Percentiles rank a stretch among this genome's conserved stretches.
phyloP scores from a whole-genome alignment of 2,113 vertebrate species.

The Hyperoodon ampullatus region DNA sequence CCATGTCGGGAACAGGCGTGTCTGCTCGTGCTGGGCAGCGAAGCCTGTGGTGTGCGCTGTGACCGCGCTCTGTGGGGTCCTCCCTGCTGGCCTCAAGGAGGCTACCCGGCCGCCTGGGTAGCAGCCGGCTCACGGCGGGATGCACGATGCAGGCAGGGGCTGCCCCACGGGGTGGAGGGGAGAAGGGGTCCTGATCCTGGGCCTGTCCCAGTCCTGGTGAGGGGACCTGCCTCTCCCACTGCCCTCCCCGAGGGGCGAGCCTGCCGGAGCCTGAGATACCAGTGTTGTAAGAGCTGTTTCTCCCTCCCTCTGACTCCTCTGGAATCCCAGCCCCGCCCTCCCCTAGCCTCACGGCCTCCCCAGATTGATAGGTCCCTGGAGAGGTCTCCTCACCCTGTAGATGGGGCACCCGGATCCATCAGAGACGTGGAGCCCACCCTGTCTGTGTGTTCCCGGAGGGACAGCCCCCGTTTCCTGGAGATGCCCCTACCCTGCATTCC shows the following conservation, averaged over 20 bases:
- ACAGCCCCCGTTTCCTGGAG: background rate
- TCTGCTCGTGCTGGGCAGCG: background rate
- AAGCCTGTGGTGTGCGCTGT: fast-evolving
- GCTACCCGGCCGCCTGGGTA: background rate
- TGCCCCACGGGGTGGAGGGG: fast-evolving
- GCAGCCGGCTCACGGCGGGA: background rate
- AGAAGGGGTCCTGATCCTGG: background rate
- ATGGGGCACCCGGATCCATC: fast-evolving
- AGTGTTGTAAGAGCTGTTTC: background rate
- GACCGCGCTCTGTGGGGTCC: fast-evolving
- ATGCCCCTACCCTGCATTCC: background rate
- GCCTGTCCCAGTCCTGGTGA: background rate
- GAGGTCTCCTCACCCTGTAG: background rate
- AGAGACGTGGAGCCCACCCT: background rate
- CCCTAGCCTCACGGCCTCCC: background rate
- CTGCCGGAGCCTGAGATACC: background rate
- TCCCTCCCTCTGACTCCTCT: background rate
- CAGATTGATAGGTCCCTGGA: background rate
- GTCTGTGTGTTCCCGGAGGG: background rate
- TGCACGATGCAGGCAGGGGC: no score
- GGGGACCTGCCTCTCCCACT: fast-evolving
- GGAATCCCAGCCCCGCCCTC: background rate
- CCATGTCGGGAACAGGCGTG: fast-evolving
- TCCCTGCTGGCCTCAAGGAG: background rate
- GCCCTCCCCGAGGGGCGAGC: fast-evolving